A percentile compares a stretch with the other conserved stretches of the same genome.
phyloP scores from a whole-genome alignment of 2,888 invertebrate genomes.

The Watsonalla cultraria region DNA sequence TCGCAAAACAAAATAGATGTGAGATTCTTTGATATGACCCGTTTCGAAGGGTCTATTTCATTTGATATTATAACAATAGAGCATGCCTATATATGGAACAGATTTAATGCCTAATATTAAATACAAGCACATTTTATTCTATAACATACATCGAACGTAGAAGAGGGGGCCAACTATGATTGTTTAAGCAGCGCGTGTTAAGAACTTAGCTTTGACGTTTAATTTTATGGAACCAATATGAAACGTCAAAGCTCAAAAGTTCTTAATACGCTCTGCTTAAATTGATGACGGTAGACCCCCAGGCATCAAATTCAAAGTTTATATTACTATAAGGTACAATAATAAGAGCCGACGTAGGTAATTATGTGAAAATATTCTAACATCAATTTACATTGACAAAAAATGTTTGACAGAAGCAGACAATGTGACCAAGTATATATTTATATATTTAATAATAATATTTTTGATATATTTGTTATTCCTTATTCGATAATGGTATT shows the following conservation, averaged over 20 bases:
- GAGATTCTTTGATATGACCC: slow-evolving; percentile 44
- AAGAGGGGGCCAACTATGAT: too few relatives aligned
- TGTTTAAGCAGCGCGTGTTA: too few relatives aligned
- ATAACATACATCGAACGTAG: background rate
- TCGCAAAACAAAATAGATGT: slow-evolving; percentile 71
- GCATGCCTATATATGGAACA: slow-evolving; percentile 44
- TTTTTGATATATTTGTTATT: slow-evolving; percentile 25
- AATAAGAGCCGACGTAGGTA: slow-evolving; percentile 6
- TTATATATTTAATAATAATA: slow-evolving; percentile 22
- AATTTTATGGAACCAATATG: too few relatives aligned
- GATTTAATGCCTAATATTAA: slow-evolving; percentile 41
- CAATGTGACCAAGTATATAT: slow-evolving; percentile 20
- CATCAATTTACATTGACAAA: slow-evolving; percentile 32
- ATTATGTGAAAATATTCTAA: slow-evolving; percentile 28
- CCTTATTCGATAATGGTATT: slow-evolving; percentile 63
- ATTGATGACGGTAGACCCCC: too few relatives aligned
- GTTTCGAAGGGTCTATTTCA: slow-evolving; percentile 26
- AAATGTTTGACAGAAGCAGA: slow-evolving; percentile 21
- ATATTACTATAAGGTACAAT: slow-evolving; percentile 25
- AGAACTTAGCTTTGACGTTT: too few relatives aligned
- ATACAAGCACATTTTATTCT: slow-evolving; percentile 39
- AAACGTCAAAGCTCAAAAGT: too few relatives aligned
- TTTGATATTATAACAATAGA: slow-evolving; percentile 40
- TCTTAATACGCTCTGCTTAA: too few relatives aligned
- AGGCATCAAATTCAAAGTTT: slow-evolving; percentile 24